Evolutionary conservation across 2,113 vertebrate species (phyloP).

Genomic region (Tetrax tetrax): DNA sequence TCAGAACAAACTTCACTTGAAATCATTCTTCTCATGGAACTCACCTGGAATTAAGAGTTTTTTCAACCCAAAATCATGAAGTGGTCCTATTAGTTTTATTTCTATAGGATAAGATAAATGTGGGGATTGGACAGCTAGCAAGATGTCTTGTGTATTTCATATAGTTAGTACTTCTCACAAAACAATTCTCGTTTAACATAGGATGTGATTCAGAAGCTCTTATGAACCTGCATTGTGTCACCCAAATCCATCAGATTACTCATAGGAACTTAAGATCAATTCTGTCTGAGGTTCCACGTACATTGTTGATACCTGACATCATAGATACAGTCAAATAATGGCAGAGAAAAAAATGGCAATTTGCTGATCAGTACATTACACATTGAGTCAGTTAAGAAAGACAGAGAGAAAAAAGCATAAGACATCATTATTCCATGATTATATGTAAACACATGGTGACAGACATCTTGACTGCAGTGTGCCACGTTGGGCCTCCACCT

Average conservation of each 20-base stretch:
- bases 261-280: background rate
- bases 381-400: background rate
- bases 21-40: conserved; percentile 9
- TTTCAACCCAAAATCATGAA: background rate
- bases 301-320: background rate
- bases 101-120: background rate
- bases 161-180: background rate
- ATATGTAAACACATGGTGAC: background rate
- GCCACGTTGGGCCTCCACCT: background rate
- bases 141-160: background rate
- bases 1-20: background rate
- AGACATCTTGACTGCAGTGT: background rate
- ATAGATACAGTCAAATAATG: background rate
- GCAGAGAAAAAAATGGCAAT: background rate
- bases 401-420: background rate
- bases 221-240: background rate
- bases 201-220: background rate
- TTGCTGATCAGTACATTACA: background rate
- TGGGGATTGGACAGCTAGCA: background rate
- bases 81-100: background rate
- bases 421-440: background rate
- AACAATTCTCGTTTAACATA: background rate
- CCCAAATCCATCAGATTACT: background rate
- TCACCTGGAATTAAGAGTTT: background rate
- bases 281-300: background rate